Evolutionary conservation across 2,113 vertebrate species (phyloP).

Genomic region (Strix uralensis): DNA sequence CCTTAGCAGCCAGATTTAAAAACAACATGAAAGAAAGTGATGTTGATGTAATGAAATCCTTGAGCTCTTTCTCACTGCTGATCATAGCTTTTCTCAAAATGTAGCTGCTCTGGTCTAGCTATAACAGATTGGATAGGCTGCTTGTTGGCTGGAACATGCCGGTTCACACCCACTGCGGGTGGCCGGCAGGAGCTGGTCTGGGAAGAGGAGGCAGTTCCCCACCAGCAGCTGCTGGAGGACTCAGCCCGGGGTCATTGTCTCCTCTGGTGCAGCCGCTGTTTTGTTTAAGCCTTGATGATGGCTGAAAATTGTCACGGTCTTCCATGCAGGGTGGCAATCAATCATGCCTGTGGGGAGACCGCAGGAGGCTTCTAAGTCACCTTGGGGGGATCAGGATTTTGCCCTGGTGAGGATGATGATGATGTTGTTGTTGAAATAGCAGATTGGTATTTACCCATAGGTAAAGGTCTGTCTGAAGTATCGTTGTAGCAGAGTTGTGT

Average conservation of each 20-base stretch:
- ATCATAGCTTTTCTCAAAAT: not conserved
- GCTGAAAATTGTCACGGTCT: not conserved
- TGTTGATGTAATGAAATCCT: not conserved
- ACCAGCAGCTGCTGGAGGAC: not conserved
- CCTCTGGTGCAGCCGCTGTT: not conserved
- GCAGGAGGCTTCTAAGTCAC: not conserved
- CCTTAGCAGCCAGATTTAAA: not conserved
- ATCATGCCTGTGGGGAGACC: too few relatives aligned
- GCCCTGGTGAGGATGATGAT: not conserved
- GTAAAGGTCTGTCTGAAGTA: not conserved
- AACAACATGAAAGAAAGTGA: not conserved
- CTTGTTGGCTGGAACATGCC: fast-evolving
- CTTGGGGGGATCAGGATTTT: not conserved
- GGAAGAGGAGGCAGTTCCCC: not conserved
- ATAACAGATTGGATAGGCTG: fast-evolving
- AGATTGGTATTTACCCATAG: fast-evolving
- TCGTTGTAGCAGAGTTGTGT: not conserved
- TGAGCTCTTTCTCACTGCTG: not conserved
- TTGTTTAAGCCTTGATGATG: not conserved
- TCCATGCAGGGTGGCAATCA: fast-evolving
- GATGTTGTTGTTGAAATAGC: not conserved
- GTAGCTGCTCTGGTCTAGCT: not conserved
- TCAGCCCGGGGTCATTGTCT: fast-evolving
- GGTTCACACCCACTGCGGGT: fast-evolving
- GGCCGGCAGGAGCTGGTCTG: not conserved